Conservation (phyloP, 2,888 invertebrate genomes). For the Caenorhabditis doughertyi region DNA sequence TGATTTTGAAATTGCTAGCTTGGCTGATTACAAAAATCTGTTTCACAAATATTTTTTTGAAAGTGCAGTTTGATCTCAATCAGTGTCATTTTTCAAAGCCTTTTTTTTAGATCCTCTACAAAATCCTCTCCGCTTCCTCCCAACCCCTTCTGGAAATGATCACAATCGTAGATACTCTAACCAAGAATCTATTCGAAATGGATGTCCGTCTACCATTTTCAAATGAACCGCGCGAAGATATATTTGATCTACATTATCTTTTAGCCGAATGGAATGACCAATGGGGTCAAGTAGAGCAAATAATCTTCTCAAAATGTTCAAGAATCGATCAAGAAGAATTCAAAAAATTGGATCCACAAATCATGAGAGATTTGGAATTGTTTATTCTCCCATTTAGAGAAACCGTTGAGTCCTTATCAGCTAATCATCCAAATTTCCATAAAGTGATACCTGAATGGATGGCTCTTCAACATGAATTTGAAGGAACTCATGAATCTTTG, state of each 20-base stretch:
- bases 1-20: too few relatives aligned
- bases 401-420: constrained; percentile 69
- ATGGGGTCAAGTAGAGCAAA: constrained; percentile 53
- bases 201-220: constrained; percentile 67
- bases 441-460: constrained; percentile 71
- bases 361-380: constrained; percentile 72
- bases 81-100: background rate
- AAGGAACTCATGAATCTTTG: constrained; percentile 56
- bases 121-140: constrained; percentile 55
- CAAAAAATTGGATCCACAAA: constrained; percentile 46
- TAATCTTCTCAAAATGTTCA: constrained; percentile 38
- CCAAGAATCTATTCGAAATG: constrained; percentile 44
- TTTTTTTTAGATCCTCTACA: constrained; percentile 49
- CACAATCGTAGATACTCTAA: constrained; percentile 63
- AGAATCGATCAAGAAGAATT: constrained; percentile 42
- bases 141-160: too few relatives aligned
- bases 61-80: background rate
- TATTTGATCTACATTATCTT: constrained; percentile 64
- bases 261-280: constrained; percentile 69
- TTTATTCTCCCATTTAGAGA: constrained; percentile 79
- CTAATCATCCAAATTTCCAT: constrained; percentile 67
- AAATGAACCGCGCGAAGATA: constrained; percentile 56
- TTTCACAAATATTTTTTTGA: background rate
- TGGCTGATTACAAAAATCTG: too few relatives aligned
- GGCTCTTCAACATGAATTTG: constrained; percentile 71